Conservation (phyloP, 2,888 invertebrate species). For the Cataglyphis cursor region DNA sequence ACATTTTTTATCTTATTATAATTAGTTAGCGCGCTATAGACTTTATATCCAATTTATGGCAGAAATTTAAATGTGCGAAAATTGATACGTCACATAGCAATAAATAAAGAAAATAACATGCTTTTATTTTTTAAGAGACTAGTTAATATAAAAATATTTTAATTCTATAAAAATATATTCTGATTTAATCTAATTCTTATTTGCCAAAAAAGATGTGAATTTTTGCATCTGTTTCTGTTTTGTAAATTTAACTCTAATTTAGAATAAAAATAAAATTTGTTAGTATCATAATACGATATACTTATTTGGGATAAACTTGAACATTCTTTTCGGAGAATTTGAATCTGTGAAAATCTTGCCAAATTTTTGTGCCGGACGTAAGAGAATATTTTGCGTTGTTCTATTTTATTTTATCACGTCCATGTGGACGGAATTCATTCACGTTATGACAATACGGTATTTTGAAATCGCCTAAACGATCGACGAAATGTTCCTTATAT, state of each 20-base stretch:
- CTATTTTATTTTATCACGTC: not conserved
- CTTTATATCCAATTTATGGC: not conserved
- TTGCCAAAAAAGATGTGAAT: not conserved
- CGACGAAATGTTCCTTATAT: conserved; percentile 8
- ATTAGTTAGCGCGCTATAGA: not conserved
- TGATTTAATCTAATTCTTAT: not conserved
- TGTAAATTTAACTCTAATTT: not conserved
- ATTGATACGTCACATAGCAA: not conserved
- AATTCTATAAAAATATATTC: not conserved
- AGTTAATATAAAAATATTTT: not conserved
- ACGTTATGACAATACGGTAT: not conserved
- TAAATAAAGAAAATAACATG: not conserved
- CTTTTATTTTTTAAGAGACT: not conserved
- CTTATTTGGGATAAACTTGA: not conserved
- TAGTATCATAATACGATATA: too few relatives aligned
- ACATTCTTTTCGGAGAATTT: not conserved
- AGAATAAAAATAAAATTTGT: not conserved
- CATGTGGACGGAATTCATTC: not conserved
- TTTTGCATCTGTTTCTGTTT: not conserved
- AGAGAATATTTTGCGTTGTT: conserved; percentile 9
- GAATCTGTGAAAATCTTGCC: not conserved
- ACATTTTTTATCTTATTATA: not conserved
- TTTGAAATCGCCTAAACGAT: conserved; percentile 30
- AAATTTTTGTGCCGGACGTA: not conserved
- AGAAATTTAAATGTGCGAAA: not conserved